A percentile compares a stretch with the other conserved stretches of the same genome.
These are phyloP conservation scores for Perodicticus potto DNA, from an alignment of 2,797 vertebrate genomes.

Conservation along the genomic window DNA sequence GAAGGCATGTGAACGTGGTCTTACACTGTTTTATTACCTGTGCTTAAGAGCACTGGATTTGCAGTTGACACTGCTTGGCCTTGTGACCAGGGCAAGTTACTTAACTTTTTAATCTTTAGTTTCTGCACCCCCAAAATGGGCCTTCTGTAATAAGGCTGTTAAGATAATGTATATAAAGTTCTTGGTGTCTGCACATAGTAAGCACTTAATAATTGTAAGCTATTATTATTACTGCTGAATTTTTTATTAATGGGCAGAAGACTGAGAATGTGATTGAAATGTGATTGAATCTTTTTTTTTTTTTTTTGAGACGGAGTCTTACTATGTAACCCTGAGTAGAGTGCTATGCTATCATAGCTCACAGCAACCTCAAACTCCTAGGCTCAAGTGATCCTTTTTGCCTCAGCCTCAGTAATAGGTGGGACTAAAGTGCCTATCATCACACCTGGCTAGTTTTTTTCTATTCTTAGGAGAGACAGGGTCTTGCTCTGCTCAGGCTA, in stretches of 20 bases:
- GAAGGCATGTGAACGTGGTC: fast-evolving
- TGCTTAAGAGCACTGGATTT: background rate
- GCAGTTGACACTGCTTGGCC: background rate
- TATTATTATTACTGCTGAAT: background rate
- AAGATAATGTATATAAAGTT: background rate
- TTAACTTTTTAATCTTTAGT: background rate
- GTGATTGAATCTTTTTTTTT: background rate
- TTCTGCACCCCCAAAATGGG: background rate
- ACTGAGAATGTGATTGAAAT: too few species aligned
- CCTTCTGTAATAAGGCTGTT: background rate
- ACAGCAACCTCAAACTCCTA: background rate
- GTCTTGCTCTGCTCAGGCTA: too few species aligned
- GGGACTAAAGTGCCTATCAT: background rate
- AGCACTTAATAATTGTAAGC: background rate
- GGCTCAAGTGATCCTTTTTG: background rate
- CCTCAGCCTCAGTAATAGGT: background rate
- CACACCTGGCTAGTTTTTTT: background rate
- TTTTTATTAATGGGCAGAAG: background rate
- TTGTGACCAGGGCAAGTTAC: background rate
- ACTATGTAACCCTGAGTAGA: too few species aligned
- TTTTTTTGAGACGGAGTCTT: too few species aligned
- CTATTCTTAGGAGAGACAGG: too few species aligned
- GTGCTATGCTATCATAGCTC: background rate
- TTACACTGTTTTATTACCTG: background rate
- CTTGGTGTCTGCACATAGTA: background rate